phyloP scores from a whole-genome alignment of 2,797 vertebrate genomes.

The Nannoperca australis region DNA sequence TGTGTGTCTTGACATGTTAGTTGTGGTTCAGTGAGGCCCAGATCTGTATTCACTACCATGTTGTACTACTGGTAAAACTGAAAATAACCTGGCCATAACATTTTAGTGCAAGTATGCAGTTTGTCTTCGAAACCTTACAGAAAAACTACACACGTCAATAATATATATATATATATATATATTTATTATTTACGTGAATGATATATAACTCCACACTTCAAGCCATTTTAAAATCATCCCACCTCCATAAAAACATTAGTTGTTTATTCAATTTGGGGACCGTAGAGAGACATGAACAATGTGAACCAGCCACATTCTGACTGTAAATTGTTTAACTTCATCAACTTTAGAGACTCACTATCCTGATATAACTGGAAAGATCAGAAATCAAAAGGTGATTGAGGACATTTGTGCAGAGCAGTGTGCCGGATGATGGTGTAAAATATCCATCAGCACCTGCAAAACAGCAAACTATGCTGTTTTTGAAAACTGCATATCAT shows the following conservation, averaged over 20 bases:
- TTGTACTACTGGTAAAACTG: neutral
- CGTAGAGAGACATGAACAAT: neutral
- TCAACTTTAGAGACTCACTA: neutral
- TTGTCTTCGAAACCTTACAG: neutral
- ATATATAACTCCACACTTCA: too few species aligned
- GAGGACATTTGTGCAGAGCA: neutral
- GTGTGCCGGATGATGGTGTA: neutral
- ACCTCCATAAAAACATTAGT: neutral
- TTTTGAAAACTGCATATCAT: conserved; percentile 1
- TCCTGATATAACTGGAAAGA: neutral
- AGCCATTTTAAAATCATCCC: neutral
- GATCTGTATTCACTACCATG: neutral
- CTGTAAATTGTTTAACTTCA: neutral
- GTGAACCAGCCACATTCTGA: neutral
- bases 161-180: too few species aligned
- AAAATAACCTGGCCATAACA: neutral
- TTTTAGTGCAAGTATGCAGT: neutral
- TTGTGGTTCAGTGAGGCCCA: neutral
- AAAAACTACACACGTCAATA: neutral
- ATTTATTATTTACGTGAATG: too few species aligned
- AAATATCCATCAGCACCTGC: neutral
- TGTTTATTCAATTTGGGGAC: neutral
- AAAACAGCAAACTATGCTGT: conserved; percentile 7
- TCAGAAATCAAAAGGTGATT: neutral
- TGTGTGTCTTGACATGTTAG: neutral